Conservation (phyloP, 2,888 invertebrate genomes). For the Metalampra italica region DNA sequence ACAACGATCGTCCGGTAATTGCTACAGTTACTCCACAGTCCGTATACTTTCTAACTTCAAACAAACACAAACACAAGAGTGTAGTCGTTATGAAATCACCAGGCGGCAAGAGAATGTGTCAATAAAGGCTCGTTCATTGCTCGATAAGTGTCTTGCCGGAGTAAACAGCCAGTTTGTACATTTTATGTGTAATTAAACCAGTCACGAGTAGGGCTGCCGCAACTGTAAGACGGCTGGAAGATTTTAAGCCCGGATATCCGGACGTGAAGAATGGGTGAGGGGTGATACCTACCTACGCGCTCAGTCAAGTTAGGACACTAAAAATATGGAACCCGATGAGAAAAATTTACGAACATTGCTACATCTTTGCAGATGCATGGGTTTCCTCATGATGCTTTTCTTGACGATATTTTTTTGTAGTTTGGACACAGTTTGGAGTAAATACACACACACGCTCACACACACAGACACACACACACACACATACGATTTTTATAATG, state of each 20-base stretch:
- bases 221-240: neutral
- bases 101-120: slow-evolving; percentile 46
- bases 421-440: too few species aligned
- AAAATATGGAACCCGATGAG: too few species aligned
- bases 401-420: too few species aligned
- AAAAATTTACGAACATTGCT: too few species aligned
- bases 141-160: slow-evolving; percentile 53
- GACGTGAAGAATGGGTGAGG: neutral
- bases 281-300: neutral
- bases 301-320: too few species aligned
- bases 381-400: too few species aligned
- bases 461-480: too few species aligned
- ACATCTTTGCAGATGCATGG: too few species aligned
- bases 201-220: slow-evolving; percentile 10
- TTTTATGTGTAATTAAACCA: slow-evolving; percentile 68
- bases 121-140: slow-evolving; percentile 58
- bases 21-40: slow-evolving; percentile 16
- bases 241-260: neutral
- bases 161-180: slow-evolving; percentile 54
- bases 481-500: too few species aligned
- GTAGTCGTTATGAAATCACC: slow-evolving; percentile 32
- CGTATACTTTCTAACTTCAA: slow-evolving; percentile 27
- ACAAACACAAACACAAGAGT: slow-evolving; percentile 28
- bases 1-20: slow-evolving; percentile 27
- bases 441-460: too few species aligned